Evolutionary conservation across 2,797 vertebrate species (phyloP), one percentile per base, ranked within the genome.

Genomic region (Buphagus erythrorhynchus): DNA sequence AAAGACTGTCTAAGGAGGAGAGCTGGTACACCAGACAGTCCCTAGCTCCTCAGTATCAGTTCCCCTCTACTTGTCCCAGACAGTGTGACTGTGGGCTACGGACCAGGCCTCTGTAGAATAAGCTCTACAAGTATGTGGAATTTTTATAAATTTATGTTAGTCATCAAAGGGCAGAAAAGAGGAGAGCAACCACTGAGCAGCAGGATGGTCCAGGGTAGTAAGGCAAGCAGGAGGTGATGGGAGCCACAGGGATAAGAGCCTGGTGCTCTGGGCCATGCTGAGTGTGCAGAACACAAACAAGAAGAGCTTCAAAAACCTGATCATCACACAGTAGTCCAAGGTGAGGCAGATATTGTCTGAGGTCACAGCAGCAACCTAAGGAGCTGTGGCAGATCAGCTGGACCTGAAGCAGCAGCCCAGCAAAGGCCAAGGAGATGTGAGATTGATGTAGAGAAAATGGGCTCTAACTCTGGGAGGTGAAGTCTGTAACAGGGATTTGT

Each of bases 371-470:
- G 35, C 22, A 38, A 61, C 42, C 18, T n/a, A 13, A 83, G 20
- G 7, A 38, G 8, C 7, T 67, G 42, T 2, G 1, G 20, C 16
- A 76, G 59, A 54, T 13, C 35, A 40, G 5, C 8, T 66, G 33
- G 6, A 36, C 24, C 46, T 6, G 5, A 14, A 62, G 22, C 28
- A 48, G 31, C 35, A 69, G 16, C 20, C 29, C 5, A 2, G 18
- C 0, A 0, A 74, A 29, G 29, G n/a, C 26, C 73, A 68, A 46
- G 25, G 29, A 54, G 11, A 8, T 82, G 19, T 36, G 33, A 80
- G 38, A 45, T 0, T 24, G 12, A 21, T 0, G 0, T 11, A 15
- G 13, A 82, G 29, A 66, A 63, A 71, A 59, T 9, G 10, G 18
- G 10, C 6, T 91, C 65, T n/a, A 35, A 26, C 9, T 77, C 38